Evolutionary conservation across 2,797 vertebrate genomes (phyloP), one percentile per base, ranked within the genome.

Genomic region (Paratrypauchen microcephalus): DNA sequence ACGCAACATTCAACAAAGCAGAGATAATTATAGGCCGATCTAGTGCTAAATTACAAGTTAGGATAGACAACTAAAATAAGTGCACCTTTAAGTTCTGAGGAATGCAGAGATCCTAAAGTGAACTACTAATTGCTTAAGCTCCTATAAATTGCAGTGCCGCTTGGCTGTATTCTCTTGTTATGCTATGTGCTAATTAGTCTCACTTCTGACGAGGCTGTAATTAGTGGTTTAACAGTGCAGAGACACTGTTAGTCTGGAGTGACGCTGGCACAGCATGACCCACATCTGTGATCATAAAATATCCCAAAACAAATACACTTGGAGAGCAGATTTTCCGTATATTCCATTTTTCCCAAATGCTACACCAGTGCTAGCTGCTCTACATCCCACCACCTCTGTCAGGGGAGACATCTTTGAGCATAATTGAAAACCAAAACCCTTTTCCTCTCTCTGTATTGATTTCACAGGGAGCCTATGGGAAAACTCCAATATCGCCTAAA

Each of bases 341-440:
- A 57, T 56, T 28, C 13, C 69, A 67, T 77, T 68, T 75, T 79
- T 72, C 68, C 69, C 78, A 79, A 86, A 82, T 80, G 78, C 79
- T 85, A 82, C 74, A 84, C 62, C 79, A 82, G 79, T 77, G 66
- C 41, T 83, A 78, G 73, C 73, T 82, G 74, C 77, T 75, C 73
- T 66, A 57, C 73, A 75, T 68, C 54, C 54, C 54, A 70, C 39
- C 75, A 73, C 11, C 57, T 7, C 57, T 60, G 58, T 60, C 58
- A n/a, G 30, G 28, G 58, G 28, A 57, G 55, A 57, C 11, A 16
- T 56, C 80, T 90, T 85, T 78, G 73, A 81, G 77, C 70, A 74
- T 84, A 87, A 89, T 79, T 83, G 82, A 87, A 84, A 89, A 87
- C 81, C 77, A 69, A 70, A 72, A 60, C 39, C 76, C 11, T 7